Evolutionary conservation across 2,888 invertebrate genomes (phyloP).

Genomic region (Drosophila buzzatii): DNA sequence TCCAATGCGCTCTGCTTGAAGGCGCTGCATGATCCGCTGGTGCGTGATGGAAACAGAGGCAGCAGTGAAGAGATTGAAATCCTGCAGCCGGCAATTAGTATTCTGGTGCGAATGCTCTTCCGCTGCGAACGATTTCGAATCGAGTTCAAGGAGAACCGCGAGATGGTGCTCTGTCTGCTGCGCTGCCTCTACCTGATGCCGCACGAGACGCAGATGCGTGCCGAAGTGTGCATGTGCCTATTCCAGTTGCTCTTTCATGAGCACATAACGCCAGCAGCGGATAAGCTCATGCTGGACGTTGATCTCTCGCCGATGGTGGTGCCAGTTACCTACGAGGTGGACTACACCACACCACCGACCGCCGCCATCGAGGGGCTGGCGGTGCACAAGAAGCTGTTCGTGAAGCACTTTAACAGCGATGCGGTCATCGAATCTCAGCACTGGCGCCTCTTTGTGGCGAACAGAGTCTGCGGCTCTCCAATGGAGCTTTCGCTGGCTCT

Average conservation of each 20-base stretch:
- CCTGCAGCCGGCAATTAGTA: slow-evolving; percentile 76
- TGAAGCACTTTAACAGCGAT: slow-evolving; percentile 36
- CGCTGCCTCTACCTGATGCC: slow-evolving; percentile 78
- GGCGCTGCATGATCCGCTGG: slow-evolving; percentile 24
- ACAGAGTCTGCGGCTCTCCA: slow-evolving; percentile 23
- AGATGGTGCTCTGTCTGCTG: slow-evolving; percentile 73
- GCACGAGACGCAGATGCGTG: slow-evolving; percentile 69
- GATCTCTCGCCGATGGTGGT: slow-evolving; percentile 64
- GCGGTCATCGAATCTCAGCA: slow-evolving; percentile 40
- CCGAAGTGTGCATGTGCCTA: slow-evolving; percentile 74
- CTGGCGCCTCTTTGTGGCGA: slow-evolving; percentile 66
- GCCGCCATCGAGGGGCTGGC: slow-evolving; percentile 27
- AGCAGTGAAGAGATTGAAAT: neutral
- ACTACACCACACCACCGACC: neutral
- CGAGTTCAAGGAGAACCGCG: slow-evolving; percentile 67
- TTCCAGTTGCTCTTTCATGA: slow-evolving; percentile 77
- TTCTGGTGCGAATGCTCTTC: slow-evolving; percentile 38
- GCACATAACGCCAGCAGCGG: slow-evolving; percentile 53
- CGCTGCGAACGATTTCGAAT: slow-evolving; percentile 70
- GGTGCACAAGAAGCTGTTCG: slow-evolving; percentile 23
- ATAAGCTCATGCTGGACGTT: slow-evolving; percentile 52
- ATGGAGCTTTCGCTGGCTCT: slow-evolving; percentile 23
- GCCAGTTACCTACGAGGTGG: slow-evolving; percentile 72
- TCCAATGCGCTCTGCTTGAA: slow-evolving; percentile 22
- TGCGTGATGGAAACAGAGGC: neutral